Evolutionary conservation across 2,797 vertebrate species (phyloP).

Genomic region (Acanthornis magna): DNA sequence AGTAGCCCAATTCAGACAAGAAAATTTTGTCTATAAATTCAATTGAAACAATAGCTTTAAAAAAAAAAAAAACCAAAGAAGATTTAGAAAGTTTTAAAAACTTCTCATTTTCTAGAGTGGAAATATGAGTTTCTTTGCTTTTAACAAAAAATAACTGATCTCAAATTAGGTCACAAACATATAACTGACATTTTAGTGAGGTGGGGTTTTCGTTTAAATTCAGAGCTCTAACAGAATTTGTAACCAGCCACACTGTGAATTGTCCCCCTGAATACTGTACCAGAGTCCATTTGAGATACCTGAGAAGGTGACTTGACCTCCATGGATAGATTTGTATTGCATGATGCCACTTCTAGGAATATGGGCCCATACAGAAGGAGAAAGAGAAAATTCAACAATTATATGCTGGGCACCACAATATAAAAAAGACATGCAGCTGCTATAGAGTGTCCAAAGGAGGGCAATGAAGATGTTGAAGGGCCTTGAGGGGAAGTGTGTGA

Average conservation of each 20-base stretch:
- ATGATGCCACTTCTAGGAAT: neutral
- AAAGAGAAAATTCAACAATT: neutral
- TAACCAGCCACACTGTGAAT: neutral
- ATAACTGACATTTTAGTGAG: neutral
- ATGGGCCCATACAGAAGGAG: neutral
- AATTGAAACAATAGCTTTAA: neutral
- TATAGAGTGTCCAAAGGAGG: neutral
- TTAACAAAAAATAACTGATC: neutral
- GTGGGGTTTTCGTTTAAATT: accelerated
- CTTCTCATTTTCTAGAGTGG: neutral
- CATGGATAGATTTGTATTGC: neutral
- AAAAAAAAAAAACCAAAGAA: neutral
- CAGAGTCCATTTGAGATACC: neutral
- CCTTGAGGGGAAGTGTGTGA: accelerated
- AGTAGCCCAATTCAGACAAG: neutral
- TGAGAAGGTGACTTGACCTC: neutral
- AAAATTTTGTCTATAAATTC: neutral
- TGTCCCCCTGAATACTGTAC: neutral
- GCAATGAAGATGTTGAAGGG: neutral
- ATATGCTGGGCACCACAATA: neutral
- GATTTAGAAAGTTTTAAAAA: neutral
- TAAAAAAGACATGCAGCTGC: neutral
- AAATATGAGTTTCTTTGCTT: neutral
- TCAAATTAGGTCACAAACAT: neutral
- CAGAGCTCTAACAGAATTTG: neutral